Conservation (phyloP, 2,797 vertebrate genomes). For the Fistularia commersonii region DNA sequence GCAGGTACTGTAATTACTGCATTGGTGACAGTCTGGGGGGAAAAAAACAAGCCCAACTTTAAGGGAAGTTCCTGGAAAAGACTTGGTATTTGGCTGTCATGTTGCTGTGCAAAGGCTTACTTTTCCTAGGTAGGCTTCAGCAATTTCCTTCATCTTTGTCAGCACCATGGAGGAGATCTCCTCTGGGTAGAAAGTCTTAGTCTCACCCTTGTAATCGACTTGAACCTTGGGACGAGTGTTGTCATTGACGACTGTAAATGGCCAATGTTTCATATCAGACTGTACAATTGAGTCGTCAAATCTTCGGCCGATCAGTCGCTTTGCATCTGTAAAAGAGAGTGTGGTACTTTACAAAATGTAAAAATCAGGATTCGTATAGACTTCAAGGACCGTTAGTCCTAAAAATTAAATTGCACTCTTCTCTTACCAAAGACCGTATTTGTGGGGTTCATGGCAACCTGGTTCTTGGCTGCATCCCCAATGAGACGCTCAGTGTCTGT, state of each 20-base stretch:
- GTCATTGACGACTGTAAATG: conserved; percentile 72
- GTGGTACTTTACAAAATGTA: neutral
- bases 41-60: neutral
- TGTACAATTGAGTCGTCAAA: conserved; percentile 86
- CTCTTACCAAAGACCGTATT: conserved; percentile 91
- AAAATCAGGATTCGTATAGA: neutral
- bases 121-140: conserved; percentile 78
- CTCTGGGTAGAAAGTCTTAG: conserved; percentile 74
- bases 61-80: too few species aligned
- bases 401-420: neutral
- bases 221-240: conserved; percentile 71
- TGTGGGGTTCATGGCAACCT: conserved; percentile 92
- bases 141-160: conserved; percentile 77
- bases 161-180: conserved; percentile 81
- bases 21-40: conserved; percentile 60
- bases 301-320: conserved; percentile 89
- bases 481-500: conserved; percentile 90
- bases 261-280: conserved; percentile 80
- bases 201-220: conserved; percentile 77
- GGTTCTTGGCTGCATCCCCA: conserved; percentile 93
- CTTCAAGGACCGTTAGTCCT: too few species aligned
- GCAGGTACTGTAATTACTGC: conserved; percentile 78
- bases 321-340: conserved; percentile 79
- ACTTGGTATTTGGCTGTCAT: neutral
- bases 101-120: conserved; percentile 34